Conservation (phyloP, 2,888 invertebrate species). For the Cabera pusaria region DNA sequence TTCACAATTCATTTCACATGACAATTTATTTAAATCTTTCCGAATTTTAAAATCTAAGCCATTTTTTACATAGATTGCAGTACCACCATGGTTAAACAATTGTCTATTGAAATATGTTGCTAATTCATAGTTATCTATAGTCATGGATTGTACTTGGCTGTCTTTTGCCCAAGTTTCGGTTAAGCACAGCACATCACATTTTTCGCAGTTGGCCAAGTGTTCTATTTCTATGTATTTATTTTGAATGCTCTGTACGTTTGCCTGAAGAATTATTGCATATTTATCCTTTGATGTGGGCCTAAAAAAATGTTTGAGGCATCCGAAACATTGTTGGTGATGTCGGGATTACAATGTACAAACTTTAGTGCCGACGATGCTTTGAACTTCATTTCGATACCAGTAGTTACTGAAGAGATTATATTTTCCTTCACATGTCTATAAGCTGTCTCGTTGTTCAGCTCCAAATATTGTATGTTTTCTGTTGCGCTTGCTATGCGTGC, state of each 20-base stretch:
- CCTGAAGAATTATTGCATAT: neutral
- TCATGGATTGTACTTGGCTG: neutral
- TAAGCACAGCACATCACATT: slow-evolving; percentile 3
- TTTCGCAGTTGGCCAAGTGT: neutral
- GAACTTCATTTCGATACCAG: too few species aligned
- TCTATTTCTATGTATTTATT: slow-evolving; percentile 3
- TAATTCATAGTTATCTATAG: slow-evolving; percentile 1
- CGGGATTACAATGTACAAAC: too few species aligned
- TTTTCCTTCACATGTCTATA: neutral
- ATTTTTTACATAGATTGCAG: slow-evolving; percentile 2
- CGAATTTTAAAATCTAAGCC: neutral
- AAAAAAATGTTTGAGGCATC: too few species aligned
- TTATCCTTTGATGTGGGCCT: too few species aligned
- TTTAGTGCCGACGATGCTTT: too few species aligned
- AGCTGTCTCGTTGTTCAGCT: neutral
- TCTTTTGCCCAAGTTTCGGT: slow-evolving; percentile 4
- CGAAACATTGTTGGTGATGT: too few species aligned
- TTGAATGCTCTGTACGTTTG: slow-evolving; percentile 5
- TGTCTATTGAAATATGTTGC: too few species aligned
- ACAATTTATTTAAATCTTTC: neutral
- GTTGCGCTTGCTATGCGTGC: too few species aligned
- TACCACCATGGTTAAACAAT: slow-evolving; percentile 2
- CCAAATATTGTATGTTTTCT: too few species aligned
- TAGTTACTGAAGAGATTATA: too few species aligned
- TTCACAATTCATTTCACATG: slow-evolving; percentile 4